phyloP scores from a whole-genome alignment of 2,113 vertebrate genomes.

The Ascaphus truei region DNA sequence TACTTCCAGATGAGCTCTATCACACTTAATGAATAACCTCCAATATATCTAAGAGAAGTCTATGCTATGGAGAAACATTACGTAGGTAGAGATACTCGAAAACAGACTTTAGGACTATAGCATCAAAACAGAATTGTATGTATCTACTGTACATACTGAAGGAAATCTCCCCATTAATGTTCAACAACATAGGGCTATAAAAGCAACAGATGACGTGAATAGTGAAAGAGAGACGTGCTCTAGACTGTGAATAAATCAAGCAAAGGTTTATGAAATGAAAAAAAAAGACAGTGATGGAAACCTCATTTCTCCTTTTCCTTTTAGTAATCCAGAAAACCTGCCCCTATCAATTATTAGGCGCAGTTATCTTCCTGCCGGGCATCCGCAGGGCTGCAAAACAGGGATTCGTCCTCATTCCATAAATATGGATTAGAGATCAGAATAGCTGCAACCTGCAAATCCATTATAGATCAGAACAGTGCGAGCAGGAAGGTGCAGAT shows the following conservation, averaged over 20 bases:
- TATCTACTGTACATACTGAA: no score
- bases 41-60: no score
- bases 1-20: no score
- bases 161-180: no score
- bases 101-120: no score
- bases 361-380: background rate
- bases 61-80: no score
- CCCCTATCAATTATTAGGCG: background rate
- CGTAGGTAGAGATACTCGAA: no score
- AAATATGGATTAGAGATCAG: conserved; percentile 10
- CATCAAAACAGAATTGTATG: no score
- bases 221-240: no score
- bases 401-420: background rate
- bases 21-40: no score
- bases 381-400: background rate
- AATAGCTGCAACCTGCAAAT: background rate
- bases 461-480: conserved; percentile 27
- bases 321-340: background rate
- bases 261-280: background rate
- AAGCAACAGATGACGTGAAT: background rate
- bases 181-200: no score
- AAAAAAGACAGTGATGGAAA: conserved; percentile 10
- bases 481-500: background rate
- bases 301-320: background rate
- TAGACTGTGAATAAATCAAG: conserved; percentile 15